Evolutionary conservation across 2,888 invertebrate species (phyloP), one percentile per base, ranked within the genome.

Genomic region (Abscondita cerata): DNA sequence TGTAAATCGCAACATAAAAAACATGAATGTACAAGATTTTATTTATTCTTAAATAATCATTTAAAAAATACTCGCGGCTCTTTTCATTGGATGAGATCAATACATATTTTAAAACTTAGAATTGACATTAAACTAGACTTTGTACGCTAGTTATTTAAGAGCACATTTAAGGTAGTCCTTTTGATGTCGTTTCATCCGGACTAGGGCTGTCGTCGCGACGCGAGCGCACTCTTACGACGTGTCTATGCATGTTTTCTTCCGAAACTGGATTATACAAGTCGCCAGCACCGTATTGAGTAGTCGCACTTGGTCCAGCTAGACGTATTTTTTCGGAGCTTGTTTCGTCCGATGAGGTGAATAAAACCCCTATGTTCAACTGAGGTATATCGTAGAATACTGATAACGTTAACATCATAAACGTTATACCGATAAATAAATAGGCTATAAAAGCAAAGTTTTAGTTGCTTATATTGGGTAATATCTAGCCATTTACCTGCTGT

Each of bases 331-430:
- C 90, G 0, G 88, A 87, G 73, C 88, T 89, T 31, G 77, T 76
- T 18, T 79, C 83, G 5, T 73, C 73, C 15, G 70, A 64, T 16
- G 51, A 73, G 6, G 25, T 4, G 61, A 93, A 93, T 41, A 92
- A 86, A 63, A 89, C 85, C 68, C 92, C 91, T 60, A 95, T 81
- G 80, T 95, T 94, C 71, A 95, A 83, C 81, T 95, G 92, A 2
- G 95, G 95, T 70, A 95, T 92, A 78, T 94, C 93, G 81, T 93
- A 93, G 82, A 94, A 90, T 19, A 93, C 89, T 1, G 92, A 91
- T 74, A 95, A 81, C 11, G 90, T 87, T 70, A 94, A 83, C 92
- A 95, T 92, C 84, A 94, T 87, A 81, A 90, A 89, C 13, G 92
- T 89, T 65, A 95, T 85, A 31, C 95, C 95, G 74, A 88, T 74